Evolutionary conservation across 2,797 vertebrate species (phyloP).

Genomic region (Periparus ater): DNA sequence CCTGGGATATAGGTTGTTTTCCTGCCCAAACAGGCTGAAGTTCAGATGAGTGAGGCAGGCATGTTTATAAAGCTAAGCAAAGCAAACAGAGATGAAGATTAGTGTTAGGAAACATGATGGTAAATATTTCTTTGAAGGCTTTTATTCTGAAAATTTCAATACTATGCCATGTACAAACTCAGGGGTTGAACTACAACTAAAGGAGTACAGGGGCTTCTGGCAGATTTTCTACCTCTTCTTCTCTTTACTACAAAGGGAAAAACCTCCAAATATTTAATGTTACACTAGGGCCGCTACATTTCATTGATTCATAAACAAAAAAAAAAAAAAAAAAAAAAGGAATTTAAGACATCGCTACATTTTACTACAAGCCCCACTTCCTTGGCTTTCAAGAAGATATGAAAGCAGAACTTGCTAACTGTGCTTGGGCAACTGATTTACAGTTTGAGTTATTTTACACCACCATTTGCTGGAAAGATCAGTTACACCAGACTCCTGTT

Average conservation of each 20-base stretch:
- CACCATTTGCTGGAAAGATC: background rate
- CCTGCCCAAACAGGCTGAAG: constrained; percentile 11
- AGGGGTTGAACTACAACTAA: background rate
- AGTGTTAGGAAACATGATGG: background rate
- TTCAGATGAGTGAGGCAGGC: background rate
- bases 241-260: background rate
- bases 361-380: background rate
- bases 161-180: background rate
- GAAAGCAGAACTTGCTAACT: constrained; percentile 27
- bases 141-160: background rate
- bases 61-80: background rate
- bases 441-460: background rate
- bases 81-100: constrained; percentile 22
- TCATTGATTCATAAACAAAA: background rate
- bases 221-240: background rate
- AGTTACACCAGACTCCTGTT: background rate
- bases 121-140: background rate
- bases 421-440: background rate
- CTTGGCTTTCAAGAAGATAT: background rate
- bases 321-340: background rate
- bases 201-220: background rate
- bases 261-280: background rate
- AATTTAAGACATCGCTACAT: background rate
- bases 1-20: background rate
- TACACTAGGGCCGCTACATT: background rate